Percentiles rank a stretch among this genome's conserved stretches.
phyloP scores from a whole-genome alignment of 35 echinoderm and acorn worm genomes.

The Strongylocentrotus purpuratus region DNA sequence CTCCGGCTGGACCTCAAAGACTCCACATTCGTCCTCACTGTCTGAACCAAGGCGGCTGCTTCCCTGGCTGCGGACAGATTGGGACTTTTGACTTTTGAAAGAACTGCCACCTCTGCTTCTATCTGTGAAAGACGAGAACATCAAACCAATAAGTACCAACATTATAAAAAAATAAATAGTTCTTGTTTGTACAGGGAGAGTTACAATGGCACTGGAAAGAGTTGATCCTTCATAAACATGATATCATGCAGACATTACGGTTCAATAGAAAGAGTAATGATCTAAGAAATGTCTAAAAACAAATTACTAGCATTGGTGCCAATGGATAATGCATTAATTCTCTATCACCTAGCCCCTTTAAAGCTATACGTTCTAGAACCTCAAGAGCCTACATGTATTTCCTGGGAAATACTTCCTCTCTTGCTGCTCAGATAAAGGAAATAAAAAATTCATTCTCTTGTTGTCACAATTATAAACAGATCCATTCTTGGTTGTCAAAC shows the following conservation, averaged over 20 bases:
- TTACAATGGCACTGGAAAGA: background rate
- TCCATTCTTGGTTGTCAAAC: no score
- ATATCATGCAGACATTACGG: background rate
- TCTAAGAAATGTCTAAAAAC: no score
- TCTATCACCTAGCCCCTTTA: background rate
- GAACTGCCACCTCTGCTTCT: background rate
- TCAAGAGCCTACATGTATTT: background rate
- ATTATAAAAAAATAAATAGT: background rate
- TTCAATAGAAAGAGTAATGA: background rate
- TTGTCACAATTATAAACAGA: no score
- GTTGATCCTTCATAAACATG: background rate
- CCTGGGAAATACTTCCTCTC: background rate
- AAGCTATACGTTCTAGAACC: background rate
- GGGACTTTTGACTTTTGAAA: constrained; percentile 43
- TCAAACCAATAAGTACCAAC: background rate
- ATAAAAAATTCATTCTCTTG: no score
- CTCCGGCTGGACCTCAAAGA: constrained; percentile 4
- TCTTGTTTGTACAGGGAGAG: background rate
- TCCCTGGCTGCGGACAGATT: constrained; percentile 33
- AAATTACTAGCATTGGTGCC: no score
- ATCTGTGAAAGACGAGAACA: background rate
- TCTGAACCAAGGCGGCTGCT: constrained; percentile 39
- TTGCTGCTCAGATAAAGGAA: no score
- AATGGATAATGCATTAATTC: no score
- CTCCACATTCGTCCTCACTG: constrained; percentile 29